A percentile compares a stretch with the other conserved stretches of the same genome.
These are phyloP conservation scores for Pristionchus japonicus DNA, from an alignment of 2,888 invertebrate species.

Conservation along the genomic window DNA sequence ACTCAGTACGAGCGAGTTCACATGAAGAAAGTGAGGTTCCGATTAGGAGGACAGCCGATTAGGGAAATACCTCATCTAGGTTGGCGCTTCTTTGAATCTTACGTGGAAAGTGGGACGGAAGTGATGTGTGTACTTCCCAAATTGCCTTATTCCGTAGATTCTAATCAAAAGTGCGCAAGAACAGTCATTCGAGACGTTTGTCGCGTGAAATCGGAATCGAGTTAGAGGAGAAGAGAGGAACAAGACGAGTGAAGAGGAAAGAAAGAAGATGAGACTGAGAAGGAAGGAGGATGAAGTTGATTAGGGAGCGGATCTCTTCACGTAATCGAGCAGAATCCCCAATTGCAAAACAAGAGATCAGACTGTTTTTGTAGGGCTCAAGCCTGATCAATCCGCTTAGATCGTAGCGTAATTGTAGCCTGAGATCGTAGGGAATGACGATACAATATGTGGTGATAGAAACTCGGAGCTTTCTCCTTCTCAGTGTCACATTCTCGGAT, in stretches of 20 bases:
- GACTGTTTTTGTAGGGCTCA: neutral
- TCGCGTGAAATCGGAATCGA: constrained; percentile 15
- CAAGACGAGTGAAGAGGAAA: neutral
- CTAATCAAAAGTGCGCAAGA: neutral
- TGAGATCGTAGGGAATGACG: neutral
- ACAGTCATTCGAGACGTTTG: neutral
- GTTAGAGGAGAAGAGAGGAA: neutral
- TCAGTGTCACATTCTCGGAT: too few species aligned
- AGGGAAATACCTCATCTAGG: neutral
- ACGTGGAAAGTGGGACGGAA: neutral
- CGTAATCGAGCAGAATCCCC: neutral
- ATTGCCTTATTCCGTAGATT: neutral
- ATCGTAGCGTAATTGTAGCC: neutral
- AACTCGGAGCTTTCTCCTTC: neutral
- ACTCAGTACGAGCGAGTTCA: neutral
- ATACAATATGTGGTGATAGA: neutral
- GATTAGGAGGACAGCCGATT: neutral
- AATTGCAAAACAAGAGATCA: neutral
- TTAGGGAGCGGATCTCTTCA: neutral
- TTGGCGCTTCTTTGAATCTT: neutral
- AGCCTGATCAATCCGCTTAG: neutral
- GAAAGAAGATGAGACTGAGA: neutral
- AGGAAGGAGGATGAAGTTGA: constrained; percentile 17
- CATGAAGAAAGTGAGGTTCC: neutral
- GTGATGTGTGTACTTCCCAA: neutral